Base-by-base conservation (phyloP, 2,888 invertebrate genomes). In the Catocala sponsa region DNA sequence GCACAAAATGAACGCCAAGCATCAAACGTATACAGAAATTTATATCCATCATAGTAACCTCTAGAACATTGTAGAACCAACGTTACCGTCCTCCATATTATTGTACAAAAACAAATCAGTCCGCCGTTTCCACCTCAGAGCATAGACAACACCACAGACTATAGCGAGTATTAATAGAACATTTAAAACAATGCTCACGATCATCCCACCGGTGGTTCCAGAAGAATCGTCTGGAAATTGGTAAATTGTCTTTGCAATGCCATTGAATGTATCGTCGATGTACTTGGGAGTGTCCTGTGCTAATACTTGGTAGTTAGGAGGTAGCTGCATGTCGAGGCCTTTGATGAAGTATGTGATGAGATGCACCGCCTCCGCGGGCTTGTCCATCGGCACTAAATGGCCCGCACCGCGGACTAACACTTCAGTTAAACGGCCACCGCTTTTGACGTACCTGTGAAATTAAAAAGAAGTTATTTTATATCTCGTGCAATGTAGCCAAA, bases 341-440 rank as follows among this genome's bases (percentile, higher is more conserved):
- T 76, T 66, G 59, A 91, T 88, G 76, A 91, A 92, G 73, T 70
- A 78, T 13, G 81, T 70, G 43, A 91, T 74, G 0, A 92, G 76
- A 32, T 84, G 62, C 2, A 69, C 83, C 0, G 95, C 91, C 74
- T 95, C 82, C 0, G 76, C 89, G 0, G 96, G 96, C 68, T 96
- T 95, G 83, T 96, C 96, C 25, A 93, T 84, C 0, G 96, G 95
- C 0, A 95, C 95, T 78, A 96, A 89, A 78, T 96, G 96, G 0
- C 96, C 96, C 0, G 96, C 95, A 59, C 95, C 94, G 4, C 95
- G 87, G 0, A 96, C 92, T 7, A 96, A 70, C 0, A 95, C 92
- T 79, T 96, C 96, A 0, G 94, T 95, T 12, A 96, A 90, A 49
- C 94, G 91, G 1, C 94, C 94, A 0, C 94, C 95, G 55, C 90